phyloP scores from a whole-genome alignment of 2,113 vertebrate genomes.

The Baryphthengus martii region DNA sequence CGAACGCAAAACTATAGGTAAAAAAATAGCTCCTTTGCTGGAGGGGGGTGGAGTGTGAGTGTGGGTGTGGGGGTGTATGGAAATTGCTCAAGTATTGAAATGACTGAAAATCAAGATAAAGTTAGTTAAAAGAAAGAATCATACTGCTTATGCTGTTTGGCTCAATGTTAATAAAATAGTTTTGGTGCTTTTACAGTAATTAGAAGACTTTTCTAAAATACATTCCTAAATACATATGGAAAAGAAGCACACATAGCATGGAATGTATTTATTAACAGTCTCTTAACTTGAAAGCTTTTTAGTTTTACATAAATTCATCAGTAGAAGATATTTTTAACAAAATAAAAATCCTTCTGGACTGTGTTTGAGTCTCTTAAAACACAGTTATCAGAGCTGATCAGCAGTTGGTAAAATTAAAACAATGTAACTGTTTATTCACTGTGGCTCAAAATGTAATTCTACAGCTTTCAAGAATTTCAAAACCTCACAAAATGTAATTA shows the following conservation, averaged over 20 bases:
- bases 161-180: not conserved
- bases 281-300: constrained; percentile 14
- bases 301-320: constrained; percentile 5
- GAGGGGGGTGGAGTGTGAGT: too few species aligned
- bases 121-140: not conserved
- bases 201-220: not conserved
- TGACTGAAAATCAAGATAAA: not conserved
- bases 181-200: not conserved
- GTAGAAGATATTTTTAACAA: not conserved
- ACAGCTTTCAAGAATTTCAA: not conserved
- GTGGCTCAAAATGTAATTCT: not conserved
- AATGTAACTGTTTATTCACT: not conserved
- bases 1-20: not conserved
- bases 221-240: not conserved
- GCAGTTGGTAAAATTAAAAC: constrained; percentile 44
- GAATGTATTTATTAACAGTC: not conserved
- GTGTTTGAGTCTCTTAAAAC: constrained; percentile 2
- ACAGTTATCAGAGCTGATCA: constrained; percentile 8
- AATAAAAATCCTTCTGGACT: not conserved
- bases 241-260: not conserved
- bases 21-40: not conserved
- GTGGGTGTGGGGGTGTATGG: too few species aligned
- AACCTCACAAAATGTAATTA: not conserved
- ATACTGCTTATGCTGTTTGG: not conserved
- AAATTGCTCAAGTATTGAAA: not conserved